Evolutionary conservation across 1,140 invertebrate genomes (phyloP), one percentile per base, ranked within the genome.

Genomic region (Arctopsyche grandis): DNA sequence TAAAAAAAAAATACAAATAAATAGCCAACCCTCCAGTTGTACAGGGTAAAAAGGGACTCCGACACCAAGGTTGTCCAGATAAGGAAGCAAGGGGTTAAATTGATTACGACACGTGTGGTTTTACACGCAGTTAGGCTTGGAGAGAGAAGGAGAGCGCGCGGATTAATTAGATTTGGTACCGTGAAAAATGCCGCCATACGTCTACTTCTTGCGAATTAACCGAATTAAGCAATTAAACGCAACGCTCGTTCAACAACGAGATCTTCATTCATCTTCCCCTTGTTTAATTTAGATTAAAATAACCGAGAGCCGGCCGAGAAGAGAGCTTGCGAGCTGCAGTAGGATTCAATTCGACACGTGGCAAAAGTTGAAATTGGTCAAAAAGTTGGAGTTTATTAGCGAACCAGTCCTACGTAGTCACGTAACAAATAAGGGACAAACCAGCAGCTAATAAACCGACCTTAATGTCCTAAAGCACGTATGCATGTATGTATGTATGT

Each of bases 341-440:
- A n/a, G n/a, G n/a, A n/a, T n/a, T 38, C 29, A 7, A 38, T 38
- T 38, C 29, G 29, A 38, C 29, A 4, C 52, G 14, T 10, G 14
- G 52, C 10, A 56, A 29, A 26, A 71, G 26, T 43, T 29, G 24
- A 16, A 29, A 71, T 0, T 16, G 69, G 38, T 38, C 29, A 71
- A 43, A 22, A 22, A 71, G 43, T 43, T 71, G 19, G 52, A 52
- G 52, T 75, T 75, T 52, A 56, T 52, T 24, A 56, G 26, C 38
- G 52, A 38, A 38, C 29, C 3, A 5, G 19, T 10, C 21, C 38
- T n/a, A 44, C 26, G 70, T 75, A 44, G 71, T 75, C 71, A 75
- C 71, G 71, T 75, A 75, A 46, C 71, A 48, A 38, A 75, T 75
- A 75, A 75, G 38, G 5, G 14, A 56, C 71, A n/a, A 22, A 22